Evolutionary conservation across 1,140 invertebrate genomes (phyloP), one percentile per base, ranked within the genome.

Genomic region (Euura lappo): DNA sequence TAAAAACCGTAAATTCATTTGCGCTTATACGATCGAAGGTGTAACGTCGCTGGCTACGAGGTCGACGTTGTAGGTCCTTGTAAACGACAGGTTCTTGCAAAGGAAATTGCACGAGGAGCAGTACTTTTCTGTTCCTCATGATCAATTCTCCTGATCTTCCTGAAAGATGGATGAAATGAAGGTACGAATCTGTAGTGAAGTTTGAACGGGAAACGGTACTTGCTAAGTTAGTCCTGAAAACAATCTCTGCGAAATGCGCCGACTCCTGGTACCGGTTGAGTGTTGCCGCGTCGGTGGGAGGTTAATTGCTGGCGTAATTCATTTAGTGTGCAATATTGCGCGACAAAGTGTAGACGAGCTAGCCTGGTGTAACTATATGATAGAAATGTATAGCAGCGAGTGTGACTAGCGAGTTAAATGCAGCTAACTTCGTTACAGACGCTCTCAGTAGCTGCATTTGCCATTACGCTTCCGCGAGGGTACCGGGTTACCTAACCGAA

Each of bases 251-350:
- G 13, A 60, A n/a, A n/a, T 60, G 3, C 51, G 10, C 51, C 51
- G 2, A 60, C 51, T 4, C 51, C 51, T n/a, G 5, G 51, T 60
- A n/a, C 51, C 10, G 51, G 51, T n/a, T 60, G 51, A 60, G 51
- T 60, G 51, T 60, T 60, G 51, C 51, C 51, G 4, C 51, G 8
- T 60, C 51, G 51, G 51, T 60, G 28, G 11, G 42, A 10, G 44
- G 66, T 28, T 68, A 68, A 68, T 68, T 68, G 44, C 66, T n/a
- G 79, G 72, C 78, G 81, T 85, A 83, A 85, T 82, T 85, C 83
- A 77, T 80, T 85, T 85, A 85, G 79, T 76, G 76, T 77, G 83
- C 84, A 85, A 84, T 85, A 85, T 84, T 83, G 81, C 79, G 79
- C 79, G 79, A 83, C 82, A 82, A 82, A 83, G 80, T 80, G 80